Conservation (phyloP, 2,888 invertebrate species). For the Papilio demoleus region DNA sequence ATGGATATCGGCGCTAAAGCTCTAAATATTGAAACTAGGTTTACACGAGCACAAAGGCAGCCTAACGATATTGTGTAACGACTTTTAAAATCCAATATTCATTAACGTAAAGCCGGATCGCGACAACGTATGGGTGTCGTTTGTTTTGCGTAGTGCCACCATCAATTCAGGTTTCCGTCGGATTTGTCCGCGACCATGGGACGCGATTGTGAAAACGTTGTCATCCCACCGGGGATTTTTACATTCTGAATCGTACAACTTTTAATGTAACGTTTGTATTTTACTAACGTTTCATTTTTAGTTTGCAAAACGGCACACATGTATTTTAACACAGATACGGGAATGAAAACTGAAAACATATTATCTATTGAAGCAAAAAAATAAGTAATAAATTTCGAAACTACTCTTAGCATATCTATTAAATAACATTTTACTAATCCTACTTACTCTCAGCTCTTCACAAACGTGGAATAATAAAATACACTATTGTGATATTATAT, state of each 20-base stretch:
- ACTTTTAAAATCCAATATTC: conserved; percentile 51
- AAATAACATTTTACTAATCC: too few relatives aligned
- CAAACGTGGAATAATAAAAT: too few relatives aligned
- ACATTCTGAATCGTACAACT: conserved; percentile 41
- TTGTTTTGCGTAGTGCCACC: conserved; percentile 35
- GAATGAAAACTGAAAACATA: background rate
- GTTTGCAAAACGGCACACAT: background rate
- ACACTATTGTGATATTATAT: too few relatives aligned
- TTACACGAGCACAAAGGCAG: conserved; percentile 42
- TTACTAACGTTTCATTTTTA: conserved; percentile 6
- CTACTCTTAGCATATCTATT: background rate
- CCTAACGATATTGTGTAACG: conserved; percentile 46
- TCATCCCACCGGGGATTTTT: conserved; percentile 25
- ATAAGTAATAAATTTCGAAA: background rate
- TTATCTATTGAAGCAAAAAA: background rate
- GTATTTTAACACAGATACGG: background rate
- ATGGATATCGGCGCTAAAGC: conserved; percentile 35
- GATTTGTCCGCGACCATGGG: conserved; percentile 39
- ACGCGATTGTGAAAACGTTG: conserved; percentile 24
- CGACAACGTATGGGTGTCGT: conserved; percentile 39
- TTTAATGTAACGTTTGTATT: background rate
- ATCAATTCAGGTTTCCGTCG: conserved; percentile 43
- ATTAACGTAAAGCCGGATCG: conserved; percentile 49
- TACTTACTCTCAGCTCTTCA: too few relatives aligned
- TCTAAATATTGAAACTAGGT: conserved; percentile 41